A percentile compares a stretch with the other conserved stretches of the same genome.
Evolutionary conservation across 2,797 vertebrate species (phyloP).

Genomic region (Lepidocolaptes lacrymiger): DNA sequence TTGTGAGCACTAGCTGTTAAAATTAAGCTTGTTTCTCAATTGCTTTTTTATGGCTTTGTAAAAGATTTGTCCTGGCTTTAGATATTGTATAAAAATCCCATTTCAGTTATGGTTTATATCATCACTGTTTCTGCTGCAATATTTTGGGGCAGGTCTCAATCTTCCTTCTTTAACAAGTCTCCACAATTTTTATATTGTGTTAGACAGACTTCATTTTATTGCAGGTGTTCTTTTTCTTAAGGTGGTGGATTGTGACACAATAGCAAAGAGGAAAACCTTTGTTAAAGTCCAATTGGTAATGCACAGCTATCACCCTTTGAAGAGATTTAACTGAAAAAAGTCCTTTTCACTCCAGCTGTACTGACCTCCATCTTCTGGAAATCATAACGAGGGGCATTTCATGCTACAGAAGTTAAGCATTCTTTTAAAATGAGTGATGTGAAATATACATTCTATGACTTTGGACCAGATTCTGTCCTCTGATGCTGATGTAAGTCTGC

Average conservation of each 20-base stretch:
- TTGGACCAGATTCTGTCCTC: not conserved
- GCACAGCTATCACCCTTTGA: constrained; percentile 14
- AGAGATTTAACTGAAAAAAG: constrained; percentile 31
- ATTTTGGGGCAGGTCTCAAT: constrained; percentile 34
- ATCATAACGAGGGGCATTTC: constrained; percentile 5
- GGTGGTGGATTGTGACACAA: not conserved
- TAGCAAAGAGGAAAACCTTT: constrained; percentile 1
- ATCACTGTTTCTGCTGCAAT: not conserved
- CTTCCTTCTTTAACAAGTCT: constrained; percentile 34
- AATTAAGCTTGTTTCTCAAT: constrained; percentile 21
- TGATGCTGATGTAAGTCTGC: not conserved
- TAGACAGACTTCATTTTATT: constrained; percentile 29
- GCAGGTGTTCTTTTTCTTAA: constrained; percentile 37
- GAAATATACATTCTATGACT: constrained; percentile 16
- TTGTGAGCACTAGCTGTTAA: not conserved
- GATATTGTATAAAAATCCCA: constrained; percentile 11
- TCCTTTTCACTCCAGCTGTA: constrained; percentile 17
- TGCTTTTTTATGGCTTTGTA: constrained; percentile 30
- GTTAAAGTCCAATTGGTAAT: constrained; percentile 10
- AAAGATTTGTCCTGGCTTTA: constrained; percentile 21
- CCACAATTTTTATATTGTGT: constrained; percentile 8
- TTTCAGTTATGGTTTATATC: constrained; percentile 10
- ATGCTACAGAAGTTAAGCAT: not conserved
- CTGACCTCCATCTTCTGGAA: constrained; percentile 33
- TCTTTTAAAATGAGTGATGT: constrained; percentile 37